Evolutionary conservation across 2,797 vertebrate genomes (phyloP), one percentile per base, ranked within the genome.

Genomic region (Falco columbarius): DNA sequence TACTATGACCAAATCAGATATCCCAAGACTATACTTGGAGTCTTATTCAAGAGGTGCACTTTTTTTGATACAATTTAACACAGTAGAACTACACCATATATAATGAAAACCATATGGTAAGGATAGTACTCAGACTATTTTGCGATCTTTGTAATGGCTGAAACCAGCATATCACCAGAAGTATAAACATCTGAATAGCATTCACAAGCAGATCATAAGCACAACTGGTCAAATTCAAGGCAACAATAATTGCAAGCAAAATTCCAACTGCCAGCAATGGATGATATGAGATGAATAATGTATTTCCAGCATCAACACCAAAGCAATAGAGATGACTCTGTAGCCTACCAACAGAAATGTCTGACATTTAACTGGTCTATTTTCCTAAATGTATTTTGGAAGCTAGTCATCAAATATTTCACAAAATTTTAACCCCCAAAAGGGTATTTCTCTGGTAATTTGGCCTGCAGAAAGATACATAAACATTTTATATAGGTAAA

Each of bases 51-150:
- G 55, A 96, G 80, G 81, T 97, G 67, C 46, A 96, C 54, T 66
- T 90, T 52, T 52, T 52, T n/a, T 26, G 73, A 89, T 92, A 93
- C 14, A 97, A 94, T 91, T 97, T 96, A 92, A n/a, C 32, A 66
- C 38, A 87, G 82, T 42, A 96, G 52, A 97, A 80, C 59, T 95
- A 42, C 0, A 94, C 81, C 12, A 98, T 56, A 38, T 84, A 67
- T 86, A 97, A 96, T 40, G 71, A 38, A 93, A 98, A 97, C 95
- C 98, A 98, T 66, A 98, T 89, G 83, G 94, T 81, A 94, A 97
- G 67, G 10, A 90, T 80, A 12, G 86, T 90, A 12, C 74, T 97
- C 87, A 97, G 82, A 82, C 76, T 94, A 97, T 97, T 74, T 56
- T 68, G 38, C 98, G 66, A 84, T 92, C 47, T 94, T 96, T 97